Evolutionary conservation across 2,113 vertebrate genomes (phyloP).

Genomic region (Oryzias javanicus): DNA sequence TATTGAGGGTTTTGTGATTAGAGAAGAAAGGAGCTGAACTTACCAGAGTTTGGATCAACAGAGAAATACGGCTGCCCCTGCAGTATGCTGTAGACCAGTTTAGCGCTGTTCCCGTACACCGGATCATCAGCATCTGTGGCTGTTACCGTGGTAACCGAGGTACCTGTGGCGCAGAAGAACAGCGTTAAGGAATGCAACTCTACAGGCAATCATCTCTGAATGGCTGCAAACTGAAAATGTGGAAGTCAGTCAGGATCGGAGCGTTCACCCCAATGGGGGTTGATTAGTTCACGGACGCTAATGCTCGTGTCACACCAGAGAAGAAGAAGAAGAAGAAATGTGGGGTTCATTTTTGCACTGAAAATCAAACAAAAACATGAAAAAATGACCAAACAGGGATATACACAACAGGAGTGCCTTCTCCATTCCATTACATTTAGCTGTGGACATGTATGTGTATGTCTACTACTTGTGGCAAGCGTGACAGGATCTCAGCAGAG

Average conservation of each 20-base stretch:
- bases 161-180: conserved; percentile 78
- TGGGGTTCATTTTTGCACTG: background rate
- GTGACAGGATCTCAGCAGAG: conserved; percentile 18
- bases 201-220: conserved; percentile 16
- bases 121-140: conserved; percentile 96
- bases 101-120: conserved; percentile 96
- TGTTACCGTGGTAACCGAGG: conserved; percentile 92
- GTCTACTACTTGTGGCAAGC: conserved; percentile 9
- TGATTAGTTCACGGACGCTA: conserved; percentile 20
- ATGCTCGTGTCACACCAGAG: background rate
- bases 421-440: too few relatives aligned
- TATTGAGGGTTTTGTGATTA: too few relatives aligned
- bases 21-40: conserved; percentile 25
- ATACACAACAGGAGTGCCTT: too few relatives aligned
- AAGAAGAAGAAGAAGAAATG: background rate
- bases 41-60: conserved; percentile 94
- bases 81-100: conserved; percentile 95
- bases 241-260: conserved; percentile 11
- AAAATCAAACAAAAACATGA: background rate
- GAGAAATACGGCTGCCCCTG: conserved; percentile 99
- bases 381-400: background rate
- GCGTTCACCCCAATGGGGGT: conserved; percentile 11
- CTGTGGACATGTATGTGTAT: conserved; percentile 15
- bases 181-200: conserved; percentile 11
- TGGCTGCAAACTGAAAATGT: conserved; percentile 6